Base-by-base conservation (phyloP, 2,888 invertebrate genomes). In the Oscheius sp. region DNA sequence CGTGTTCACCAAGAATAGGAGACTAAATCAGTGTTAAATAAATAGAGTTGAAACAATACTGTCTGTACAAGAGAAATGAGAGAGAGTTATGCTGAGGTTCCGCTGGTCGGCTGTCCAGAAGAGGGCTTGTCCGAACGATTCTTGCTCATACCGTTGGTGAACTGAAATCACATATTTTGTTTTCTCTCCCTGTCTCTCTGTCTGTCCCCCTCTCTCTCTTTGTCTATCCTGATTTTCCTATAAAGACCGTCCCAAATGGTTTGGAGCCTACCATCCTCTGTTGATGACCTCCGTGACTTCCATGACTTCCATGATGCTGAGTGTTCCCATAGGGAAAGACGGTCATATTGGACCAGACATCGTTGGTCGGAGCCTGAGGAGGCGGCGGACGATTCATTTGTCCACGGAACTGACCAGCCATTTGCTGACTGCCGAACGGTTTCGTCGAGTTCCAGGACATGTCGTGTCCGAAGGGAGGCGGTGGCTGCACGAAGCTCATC, bases 331-430 rank as follows among this genome's bases (percentile, higher is more conserved):
- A 58, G 10, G 70, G 50, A 7, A 48, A 33, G 2, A 63, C 37
- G 37, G 66, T 65, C 65, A 73, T 66, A 42, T 59, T 60, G 37
- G 68, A 47, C 66, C 68, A 68, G 42, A 57, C 62, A 51, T 74
- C 70, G 33, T 48, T 55, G 33, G 7, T 7, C 4, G 42, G 42
- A 42, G 51, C 53, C 13, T 68, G 37, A 3, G 13, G 35, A 10
- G 55, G 68, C 4, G 13, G 50, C 2, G 29, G 32, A n/a, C 68
- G 10, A 55, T 55, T 53, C 53, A 57, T 55, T 9, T 37, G 55
- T 10, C 65, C 65, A 29, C 11, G 33, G 32, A 58, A 58, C 58
- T 29, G 21, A 32, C 71, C 71, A 35, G 51, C 55, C 32, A 74
- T 59, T 47, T 58, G 37, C 11, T 55, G 66, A 33, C 60, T 33